These are phyloP conservation scores for Tragulus kanchil DNA, from an alignment of 2,113 vertebrate species.

Conservation along the genomic window DNA sequence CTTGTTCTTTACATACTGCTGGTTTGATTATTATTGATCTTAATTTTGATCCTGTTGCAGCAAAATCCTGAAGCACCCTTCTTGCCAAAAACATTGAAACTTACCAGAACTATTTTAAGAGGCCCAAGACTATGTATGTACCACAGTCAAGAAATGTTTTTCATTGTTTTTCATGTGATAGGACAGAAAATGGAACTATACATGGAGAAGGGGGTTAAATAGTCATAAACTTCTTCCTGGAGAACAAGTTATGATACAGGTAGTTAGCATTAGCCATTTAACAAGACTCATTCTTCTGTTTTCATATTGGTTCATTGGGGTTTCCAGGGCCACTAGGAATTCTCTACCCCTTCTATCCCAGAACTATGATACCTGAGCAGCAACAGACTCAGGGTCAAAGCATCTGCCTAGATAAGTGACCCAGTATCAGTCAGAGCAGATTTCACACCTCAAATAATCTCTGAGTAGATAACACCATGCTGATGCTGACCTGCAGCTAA, in stretches of 20 bases:
- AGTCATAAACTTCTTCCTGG: not conserved
- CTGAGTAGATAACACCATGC: rapidly evolving
- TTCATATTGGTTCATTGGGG: not conserved
- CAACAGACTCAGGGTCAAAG: not conserved
- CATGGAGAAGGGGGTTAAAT: not conserved
- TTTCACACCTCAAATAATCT: not conserved
- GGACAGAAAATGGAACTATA: not conserved
- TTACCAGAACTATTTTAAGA: slow-evolving; percentile 45
- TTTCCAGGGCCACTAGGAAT: not conserved
- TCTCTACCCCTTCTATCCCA: not conserved
- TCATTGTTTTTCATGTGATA: not conserved
- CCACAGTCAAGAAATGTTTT: not conserved
- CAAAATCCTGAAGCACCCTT: slow-evolving; percentile 37
- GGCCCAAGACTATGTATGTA: not conserved
- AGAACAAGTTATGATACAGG: not conserved
- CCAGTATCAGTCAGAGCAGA: not conserved
- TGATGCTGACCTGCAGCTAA: not conserved
- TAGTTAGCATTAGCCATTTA: not conserved
- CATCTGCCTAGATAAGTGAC: not conserved
- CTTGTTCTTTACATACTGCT: not conserved
- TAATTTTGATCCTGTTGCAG: not conserved
- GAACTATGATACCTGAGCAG: not conserved
- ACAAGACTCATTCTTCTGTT: not conserved
- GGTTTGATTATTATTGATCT: slow-evolving; percentile 26
- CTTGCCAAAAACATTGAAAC: slow-evolving; percentile 25